Evolutionary conservation across 2,888 invertebrate species (phyloP), one percentile per base, ranked within the genome.

Genomic region (Apamea sordens): DNA sequence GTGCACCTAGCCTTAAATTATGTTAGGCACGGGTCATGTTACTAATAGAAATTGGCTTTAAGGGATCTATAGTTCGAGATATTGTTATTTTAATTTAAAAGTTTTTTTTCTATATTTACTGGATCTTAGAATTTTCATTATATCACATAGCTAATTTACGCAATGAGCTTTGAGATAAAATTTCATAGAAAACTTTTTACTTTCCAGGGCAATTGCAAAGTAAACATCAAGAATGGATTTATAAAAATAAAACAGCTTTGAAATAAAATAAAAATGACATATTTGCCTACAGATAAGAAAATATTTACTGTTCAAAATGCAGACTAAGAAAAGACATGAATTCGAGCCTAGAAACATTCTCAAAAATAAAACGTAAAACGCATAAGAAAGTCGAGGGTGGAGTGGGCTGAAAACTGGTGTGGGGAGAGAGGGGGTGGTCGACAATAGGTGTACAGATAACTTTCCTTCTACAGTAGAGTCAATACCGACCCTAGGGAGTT

Each of bases 401-500:
- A 91, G 90, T 64, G 91, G 92, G 93, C 86, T 86, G 94, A 92
- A 89, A 91, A 89, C 85, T 88, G 91, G 91, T 85, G 89, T 92
- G 90, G 90, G 88, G 89, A 89, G 82, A 85, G 87, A 85, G 92
- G 93, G 93, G 94, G 94, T 92, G 94, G 95, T 90, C 94, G 94
- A 96, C 96, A 96, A 97, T 96, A 96, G 96, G 96, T 96, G 96
- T 96, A 96, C 95, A 96, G 96, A 97, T 96, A 97, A 96, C 96
- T 96, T 96, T 95, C 96, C 96, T 95, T 95, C 96, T 94, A 96
- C 96, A 96, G 95, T 94, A 96, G 96, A 97, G 96, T 97, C 97
- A 96, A 97, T 96, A 96, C 95, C 96, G 95, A 95, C 97, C 96
- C 97, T 93, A 94, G 97, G 96, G 97, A 97, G 96, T 94, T 96